Evolutionary conservation across 1,140 invertebrate species (phyloP).

Genomic region (Galendromus occidentalis): DNA sequence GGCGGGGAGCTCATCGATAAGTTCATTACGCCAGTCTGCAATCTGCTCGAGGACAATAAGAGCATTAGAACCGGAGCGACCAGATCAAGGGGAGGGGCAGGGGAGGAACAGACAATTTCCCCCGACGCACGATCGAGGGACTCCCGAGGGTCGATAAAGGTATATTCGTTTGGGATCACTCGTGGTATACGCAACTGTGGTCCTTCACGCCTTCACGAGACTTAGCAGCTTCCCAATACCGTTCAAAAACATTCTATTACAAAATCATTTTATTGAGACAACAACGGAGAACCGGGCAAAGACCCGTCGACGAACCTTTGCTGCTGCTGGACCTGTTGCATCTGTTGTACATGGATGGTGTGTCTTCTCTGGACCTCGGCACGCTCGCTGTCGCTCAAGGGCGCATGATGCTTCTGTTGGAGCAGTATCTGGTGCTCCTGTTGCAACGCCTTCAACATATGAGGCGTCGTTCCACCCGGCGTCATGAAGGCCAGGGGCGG

Average conservation of each 20-base stretch:
- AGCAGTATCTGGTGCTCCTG: constrained; percentile 33
- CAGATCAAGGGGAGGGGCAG: no score
- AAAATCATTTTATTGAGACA: no score
- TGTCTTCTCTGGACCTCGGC: constrained; percentile 30
- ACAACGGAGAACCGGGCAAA: constrained; percentile 26
- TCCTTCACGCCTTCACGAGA: no score
- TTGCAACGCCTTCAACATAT: constrained; percentile 30
- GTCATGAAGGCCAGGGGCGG: constrained; percentile 1
- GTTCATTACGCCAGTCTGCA: background rate
- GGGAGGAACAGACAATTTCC: no score
- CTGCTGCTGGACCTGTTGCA: constrained; percentile 21
- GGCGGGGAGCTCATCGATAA: constrained; percentile 18
- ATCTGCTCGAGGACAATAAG: constrained; percentile 14
- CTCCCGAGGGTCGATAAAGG: no score
- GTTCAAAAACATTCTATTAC: no score
- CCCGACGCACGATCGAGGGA: no score
- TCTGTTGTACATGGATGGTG: constrained; percentile 26
- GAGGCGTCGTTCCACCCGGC: constrained; percentile 2
- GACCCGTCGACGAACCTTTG: constrained; percentile 19
- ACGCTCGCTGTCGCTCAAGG: constrained; percentile 22
- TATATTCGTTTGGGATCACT: no score
- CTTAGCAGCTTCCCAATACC: no score
- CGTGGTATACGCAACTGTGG: no score
- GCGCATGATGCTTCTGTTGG: constrained; percentile 25
- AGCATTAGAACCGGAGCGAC: background rate